Evolutionary conservation across 2,797 vertebrate species (phyloP).

Genomic region (Phoxinus dragarum): DNA sequence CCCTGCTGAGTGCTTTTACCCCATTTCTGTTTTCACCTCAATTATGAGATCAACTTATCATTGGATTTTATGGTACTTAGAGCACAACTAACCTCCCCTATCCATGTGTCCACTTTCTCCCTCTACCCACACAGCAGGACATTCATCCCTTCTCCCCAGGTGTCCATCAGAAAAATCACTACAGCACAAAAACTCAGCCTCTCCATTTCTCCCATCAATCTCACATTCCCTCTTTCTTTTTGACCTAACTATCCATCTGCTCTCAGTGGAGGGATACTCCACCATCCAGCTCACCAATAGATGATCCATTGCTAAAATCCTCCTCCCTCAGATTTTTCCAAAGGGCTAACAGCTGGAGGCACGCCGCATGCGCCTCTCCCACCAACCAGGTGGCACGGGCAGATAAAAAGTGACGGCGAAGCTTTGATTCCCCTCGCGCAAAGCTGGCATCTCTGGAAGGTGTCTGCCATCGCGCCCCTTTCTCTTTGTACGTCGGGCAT

Average conservation of each 20-base stretch:
- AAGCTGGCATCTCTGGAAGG: slow-evolving; percentile 69
- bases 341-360: slow-evolving; percentile 40
- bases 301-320: slow-evolving; percentile 36
- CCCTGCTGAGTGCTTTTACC: neutral
- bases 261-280: slow-evolving; percentile 24
- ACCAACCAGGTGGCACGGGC: slow-evolving; percentile 57
- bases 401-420: slow-evolving; percentile 50
- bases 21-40: slow-evolving; percentile 11
- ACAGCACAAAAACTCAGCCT: slow-evolving; percentile 6
- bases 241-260: slow-evolving; percentile 13
- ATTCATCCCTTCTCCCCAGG: slow-evolving; percentile 18
- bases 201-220: slow-evolving; percentile 24
- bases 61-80: slow-evolving; percentile 9
- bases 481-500: slow-evolving; percentile 71
- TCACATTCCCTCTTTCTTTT: slow-evolving; percentile 23
- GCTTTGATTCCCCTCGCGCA: slow-evolving; percentile 68
- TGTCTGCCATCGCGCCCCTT: slow-evolving; percentile 68
- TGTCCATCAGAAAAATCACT: slow-evolving; percentile 37
- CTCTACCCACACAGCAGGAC: slow-evolving; percentile 17
- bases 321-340: slow-evolving; percentile 35
- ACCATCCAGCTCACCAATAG: slow-evolving; percentile 25
- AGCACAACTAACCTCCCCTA: slow-evolving; percentile 11
- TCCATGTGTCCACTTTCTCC: slow-evolving; percentile 5
- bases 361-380: neutral
- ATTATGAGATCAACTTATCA: slow-evolving; percentile 28